phyloP scores from a whole-genome alignment of 2,797 vertebrate genomes.

The Otolemur crassicaudatus region DNA sequence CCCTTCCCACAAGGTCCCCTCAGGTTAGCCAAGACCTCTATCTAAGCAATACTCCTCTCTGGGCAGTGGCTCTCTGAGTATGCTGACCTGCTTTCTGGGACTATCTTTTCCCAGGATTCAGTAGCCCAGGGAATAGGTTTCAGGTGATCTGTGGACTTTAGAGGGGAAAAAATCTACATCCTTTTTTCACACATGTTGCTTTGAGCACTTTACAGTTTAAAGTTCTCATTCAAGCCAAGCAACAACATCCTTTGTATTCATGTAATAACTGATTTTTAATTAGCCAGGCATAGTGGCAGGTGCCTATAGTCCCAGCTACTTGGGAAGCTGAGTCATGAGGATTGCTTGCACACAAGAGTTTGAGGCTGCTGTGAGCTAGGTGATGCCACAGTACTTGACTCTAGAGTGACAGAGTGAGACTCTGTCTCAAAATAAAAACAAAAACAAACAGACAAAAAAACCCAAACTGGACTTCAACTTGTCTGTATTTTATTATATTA shows the following conservation, averaged over 20 bases:
- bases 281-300: no score
- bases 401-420: no score
- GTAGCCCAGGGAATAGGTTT: not conserved
- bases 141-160: not conserved
- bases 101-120: not conserved
- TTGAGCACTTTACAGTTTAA: not conserved
- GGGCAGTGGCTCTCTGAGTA: not conserved
- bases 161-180: not conserved
- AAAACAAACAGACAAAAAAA: no score
- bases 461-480: constrained; percentile 1
- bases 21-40: not conserved
- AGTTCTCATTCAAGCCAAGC: not conserved
- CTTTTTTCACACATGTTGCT: not conserved
- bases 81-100: not conserved
- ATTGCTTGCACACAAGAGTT: no score
- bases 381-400: no score
- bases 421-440: no score
- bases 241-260: not conserved
- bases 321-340: no score
- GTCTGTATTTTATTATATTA: not conserved
- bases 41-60: not conserved
- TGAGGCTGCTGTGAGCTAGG: no score
- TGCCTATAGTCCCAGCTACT: no score
- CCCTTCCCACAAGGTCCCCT: not conserved
- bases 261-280: no score